Evolutionary conservation across 1,140 invertebrate species (phyloP), one percentile per base, ranked within the genome.

Genomic region (Meloidogyne chitwoodi): DNA sequence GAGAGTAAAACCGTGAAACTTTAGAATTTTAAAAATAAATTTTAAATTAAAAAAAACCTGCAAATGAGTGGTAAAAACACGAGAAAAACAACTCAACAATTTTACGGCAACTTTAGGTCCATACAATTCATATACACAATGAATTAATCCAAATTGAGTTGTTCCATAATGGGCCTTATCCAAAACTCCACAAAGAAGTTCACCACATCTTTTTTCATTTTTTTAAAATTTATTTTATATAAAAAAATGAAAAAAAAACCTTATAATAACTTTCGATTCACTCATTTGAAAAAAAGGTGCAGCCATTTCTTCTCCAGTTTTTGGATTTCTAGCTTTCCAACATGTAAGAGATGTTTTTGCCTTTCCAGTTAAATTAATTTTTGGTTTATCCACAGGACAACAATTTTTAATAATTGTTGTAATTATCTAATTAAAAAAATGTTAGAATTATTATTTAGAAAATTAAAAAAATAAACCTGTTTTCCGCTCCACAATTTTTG

Each of bases 81-180:
- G 93, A 0, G 93, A 93, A 81, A 99, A 93, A 22, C 93, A 92
- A 76, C 93, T 94, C 5, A 99, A 87, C 44, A 99, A 87, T 44
- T 91, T 89, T 38, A 91, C 92, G 1, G 95, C 94, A 75, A 91
- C 91, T 65, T 90, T 88, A 31, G 93, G 94, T 5, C 96, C 96
- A 89, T 99, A 99, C 11, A 99, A 87, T 90, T 92, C 84, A 38
- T 89, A 88, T 34, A 80, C 83, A 64, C 86, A 87, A 75, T 87
- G 85, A 71, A 85, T 85, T 14, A 99, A 90, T 82, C 96, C 93
- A 88, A 93, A 97, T 4, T 93, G 91, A 0, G 95, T 95, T 0
- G 95, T 92, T 24, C 97, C 97, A 88, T 94, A 95, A 86, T 98
- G 95, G 38, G 92, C 92, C 89, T 99, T 99, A 88, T 99, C 97